Evolutionary conservation across 2,113 vertebrate species (phyloP).

Genomic region (Pungitius pungitius): DNA sequence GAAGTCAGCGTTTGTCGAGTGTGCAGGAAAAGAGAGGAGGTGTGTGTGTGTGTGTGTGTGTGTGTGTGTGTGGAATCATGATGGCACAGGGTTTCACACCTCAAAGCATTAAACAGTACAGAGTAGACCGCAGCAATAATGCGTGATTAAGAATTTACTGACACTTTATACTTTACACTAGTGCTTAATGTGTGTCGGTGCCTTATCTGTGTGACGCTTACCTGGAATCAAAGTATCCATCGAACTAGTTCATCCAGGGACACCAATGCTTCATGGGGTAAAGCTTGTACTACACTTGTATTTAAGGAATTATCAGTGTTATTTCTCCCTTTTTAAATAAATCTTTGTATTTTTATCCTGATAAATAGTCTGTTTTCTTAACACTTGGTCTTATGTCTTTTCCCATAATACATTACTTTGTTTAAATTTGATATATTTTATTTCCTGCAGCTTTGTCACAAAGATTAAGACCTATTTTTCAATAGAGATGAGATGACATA

Average conservation of each 20-base stretch:
- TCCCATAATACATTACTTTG: background rate
- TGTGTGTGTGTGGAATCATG: background rate
- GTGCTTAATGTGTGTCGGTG: constrained; percentile 47
- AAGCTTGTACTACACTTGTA: constrained; percentile 55
- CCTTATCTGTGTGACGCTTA: constrained; percentile 54
- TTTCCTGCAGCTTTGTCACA: background rate
- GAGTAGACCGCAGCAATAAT: constrained; percentile 29
- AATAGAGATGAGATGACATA: background rate
- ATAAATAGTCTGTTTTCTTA: constrained; percentile 12
- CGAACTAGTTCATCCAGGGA: constrained; percentile 36
- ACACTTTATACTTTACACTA: constrained; percentile 44
- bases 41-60: constrained; percentile 32
- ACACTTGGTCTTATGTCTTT: background rate
- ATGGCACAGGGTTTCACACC: constrained; percentile 1
- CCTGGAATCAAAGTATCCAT: constrained; percentile 17
- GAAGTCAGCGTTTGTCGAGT: constrained; percentile 13
- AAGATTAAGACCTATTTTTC: background rate
- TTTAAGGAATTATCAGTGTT: constrained; percentile 77
- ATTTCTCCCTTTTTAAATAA: constrained; percentile 70
- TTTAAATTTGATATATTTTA: background rate
- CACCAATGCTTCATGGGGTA: constrained; percentile 31
- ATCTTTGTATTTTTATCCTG: constrained; percentile 73
- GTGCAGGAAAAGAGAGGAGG: background rate
- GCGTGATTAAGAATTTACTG: constrained; percentile 20
- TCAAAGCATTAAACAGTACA: constrained; percentile 22